Percentiles rank a stretch among this genome's conserved stretches.
Conservation (phyloP, 2,797 vertebrate species). For the Orientallactaga sibirica region DNA sequence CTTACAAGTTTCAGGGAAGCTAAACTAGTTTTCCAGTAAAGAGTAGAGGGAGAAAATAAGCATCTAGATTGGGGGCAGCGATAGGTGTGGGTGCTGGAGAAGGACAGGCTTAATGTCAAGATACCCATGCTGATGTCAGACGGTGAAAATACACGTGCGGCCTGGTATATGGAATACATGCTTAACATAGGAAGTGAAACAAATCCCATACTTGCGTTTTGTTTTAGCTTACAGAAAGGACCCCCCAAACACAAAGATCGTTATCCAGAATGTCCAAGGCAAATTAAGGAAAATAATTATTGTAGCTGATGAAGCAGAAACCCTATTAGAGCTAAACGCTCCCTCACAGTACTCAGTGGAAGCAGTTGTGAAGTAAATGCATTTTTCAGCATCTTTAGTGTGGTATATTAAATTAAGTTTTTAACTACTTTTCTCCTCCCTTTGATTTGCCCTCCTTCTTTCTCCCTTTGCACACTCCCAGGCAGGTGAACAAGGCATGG, state of each 20-base stretch:
- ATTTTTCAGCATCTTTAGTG: conserved; percentile 87
- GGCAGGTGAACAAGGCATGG: not conserved
- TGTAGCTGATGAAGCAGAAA: conserved; percentile 89
- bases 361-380: conserved; percentile 84
- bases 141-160: not conserved
- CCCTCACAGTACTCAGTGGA: conserved; percentile 80
- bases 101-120: conserved; percentile 48
- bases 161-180: not conserved
- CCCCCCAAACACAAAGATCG: conserved; percentile 74
- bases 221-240: conserved; percentile 51
- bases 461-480: not conserved
- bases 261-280: conserved; percentile 85
- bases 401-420: conserved; percentile 89
- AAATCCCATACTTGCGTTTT: not conserved
- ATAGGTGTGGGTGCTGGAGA: not conserved
- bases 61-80: conserved; percentile 43
- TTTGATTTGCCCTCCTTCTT: conserved; percentile 56
- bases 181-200: not conserved
- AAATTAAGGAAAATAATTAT: conserved; percentile 90
- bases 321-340: conserved; percentile 87
- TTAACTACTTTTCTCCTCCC: conserved; percentile 84
- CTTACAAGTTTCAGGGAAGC: conserved; percentile 63
- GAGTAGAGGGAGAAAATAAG: conserved; percentile 68
- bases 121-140: conserved; percentile 38
- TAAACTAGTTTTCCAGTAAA: conserved; percentile 67